phyloP scores from a whole-genome alignment of 2,888 invertebrate species.

The Erynnis tages region DNA sequence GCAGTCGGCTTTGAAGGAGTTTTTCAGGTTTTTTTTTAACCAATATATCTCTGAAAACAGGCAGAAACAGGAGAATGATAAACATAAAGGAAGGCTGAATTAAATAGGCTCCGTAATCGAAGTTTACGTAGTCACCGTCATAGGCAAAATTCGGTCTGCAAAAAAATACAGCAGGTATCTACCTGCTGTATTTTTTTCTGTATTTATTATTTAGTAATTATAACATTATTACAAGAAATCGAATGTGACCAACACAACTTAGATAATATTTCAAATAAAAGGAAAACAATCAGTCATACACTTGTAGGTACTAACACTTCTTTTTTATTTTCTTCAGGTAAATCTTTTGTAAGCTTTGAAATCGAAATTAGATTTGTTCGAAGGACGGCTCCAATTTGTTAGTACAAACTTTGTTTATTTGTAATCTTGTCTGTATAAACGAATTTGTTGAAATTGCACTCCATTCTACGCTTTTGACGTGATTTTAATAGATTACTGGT shows the following conservation, averaged over 20 bases:
- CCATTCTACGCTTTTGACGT: conserved; percentile 3
- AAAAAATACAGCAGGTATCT: too few species aligned
- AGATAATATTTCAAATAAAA: not conserved
- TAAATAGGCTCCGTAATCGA: too few species aligned
- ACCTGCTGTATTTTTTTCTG: too few species aligned
- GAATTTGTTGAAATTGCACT: conserved; percentile 17
- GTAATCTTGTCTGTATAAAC: conserved; percentile 3
- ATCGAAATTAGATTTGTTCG: conserved; percentile 24
- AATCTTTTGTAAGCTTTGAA: conserved; percentile 21
- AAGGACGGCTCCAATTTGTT: conserved; percentile 23
- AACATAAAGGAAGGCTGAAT: too few species aligned
- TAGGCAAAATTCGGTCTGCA: too few species aligned
- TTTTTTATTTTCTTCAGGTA: conserved; percentile 6
- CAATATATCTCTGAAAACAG: too few species aligned
- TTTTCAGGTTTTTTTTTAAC: too few species aligned
- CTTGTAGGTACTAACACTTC: not conserved
- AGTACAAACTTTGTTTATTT: conserved; percentile 23
- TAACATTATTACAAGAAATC: not conserved
- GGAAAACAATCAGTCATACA: conserved; percentile 4
- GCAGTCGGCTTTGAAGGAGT: too few species aligned
- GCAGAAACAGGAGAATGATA: too few species aligned
- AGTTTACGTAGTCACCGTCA: too few species aligned
- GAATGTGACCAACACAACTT: not conserved
- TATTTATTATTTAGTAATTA: too few species aligned
- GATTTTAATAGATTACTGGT: not conserved